Evolutionary conservation across 2,113 vertebrate species (phyloP).

Genomic region (Taxidea taxus): DNA sequence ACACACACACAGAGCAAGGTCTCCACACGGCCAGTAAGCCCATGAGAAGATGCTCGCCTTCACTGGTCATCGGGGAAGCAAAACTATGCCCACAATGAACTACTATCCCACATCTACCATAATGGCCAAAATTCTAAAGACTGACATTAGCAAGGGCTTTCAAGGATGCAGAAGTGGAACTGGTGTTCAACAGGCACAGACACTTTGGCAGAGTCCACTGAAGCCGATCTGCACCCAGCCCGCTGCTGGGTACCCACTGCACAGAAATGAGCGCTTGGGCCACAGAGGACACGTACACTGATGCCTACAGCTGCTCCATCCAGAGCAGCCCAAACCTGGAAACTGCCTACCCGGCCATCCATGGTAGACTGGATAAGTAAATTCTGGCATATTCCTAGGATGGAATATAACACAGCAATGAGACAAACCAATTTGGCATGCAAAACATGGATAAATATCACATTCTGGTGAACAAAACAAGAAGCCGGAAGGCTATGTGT

Average conservation of each 20-base stretch:
- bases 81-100: neutral
- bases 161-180: too few relatives aligned
- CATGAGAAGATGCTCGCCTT: neutral
- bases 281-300: rapidly evolving
- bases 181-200: neutral
- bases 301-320: neutral
- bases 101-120: neutral
- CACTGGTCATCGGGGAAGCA: neutral
- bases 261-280: neutral
- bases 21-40: neutral
- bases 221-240: too few relatives aligned
- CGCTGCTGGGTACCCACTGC: neutral
- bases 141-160: neutral
- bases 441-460: too few relatives aligned
- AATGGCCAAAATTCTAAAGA: neutral
- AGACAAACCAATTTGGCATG: too few relatives aligned
- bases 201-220: neutral
- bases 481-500: too few relatives aligned
- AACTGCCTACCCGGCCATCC: neutral
- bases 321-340: neutral
- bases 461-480: too few relatives aligned
- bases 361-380: neutral
- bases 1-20: neutral
- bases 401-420: neutral
- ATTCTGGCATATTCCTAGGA: neutral